phyloP scores from a whole-genome alignment of 2,797 vertebrate species.

The Pteronotus mesoamericanus region DNA sequence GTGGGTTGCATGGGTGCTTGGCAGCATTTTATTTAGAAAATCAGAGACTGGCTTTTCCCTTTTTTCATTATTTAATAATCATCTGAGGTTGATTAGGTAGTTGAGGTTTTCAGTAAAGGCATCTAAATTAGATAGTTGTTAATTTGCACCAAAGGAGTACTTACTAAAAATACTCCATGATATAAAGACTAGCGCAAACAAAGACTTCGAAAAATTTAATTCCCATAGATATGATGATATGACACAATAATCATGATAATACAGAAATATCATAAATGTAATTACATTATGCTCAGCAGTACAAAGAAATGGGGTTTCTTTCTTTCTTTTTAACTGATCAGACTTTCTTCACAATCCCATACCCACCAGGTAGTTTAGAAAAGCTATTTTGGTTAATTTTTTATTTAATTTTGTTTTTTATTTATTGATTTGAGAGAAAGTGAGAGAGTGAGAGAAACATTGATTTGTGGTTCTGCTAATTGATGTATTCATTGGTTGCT shows the following conservation, averaged over 20 bases:
- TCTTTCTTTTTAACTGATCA: neutral
- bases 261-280: neutral
- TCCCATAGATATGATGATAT: neutral
- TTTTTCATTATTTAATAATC: neutral
- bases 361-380: neutral
- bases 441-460: neutral
- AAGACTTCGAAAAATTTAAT: neutral
- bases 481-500: neutral
- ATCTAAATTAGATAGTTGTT: neutral
- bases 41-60: neutral
- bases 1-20: neutral
- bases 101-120: neutral
- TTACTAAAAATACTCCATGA: neutral
- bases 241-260: neutral
- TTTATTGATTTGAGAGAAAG: neutral
- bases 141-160: neutral
- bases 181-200: neutral
- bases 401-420: neutral
- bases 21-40: neutral
- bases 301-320: neutral
- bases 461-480: neutral
- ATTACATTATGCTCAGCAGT: neutral
- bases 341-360: neutral
- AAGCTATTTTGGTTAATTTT: neutral
- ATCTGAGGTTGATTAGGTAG: neutral